Percentiles rank a stretch among this genome's conserved stretches.
Conservation (phyloP, 2,113 vertebrate species). For the Xiphophorus hellerii region DNA sequence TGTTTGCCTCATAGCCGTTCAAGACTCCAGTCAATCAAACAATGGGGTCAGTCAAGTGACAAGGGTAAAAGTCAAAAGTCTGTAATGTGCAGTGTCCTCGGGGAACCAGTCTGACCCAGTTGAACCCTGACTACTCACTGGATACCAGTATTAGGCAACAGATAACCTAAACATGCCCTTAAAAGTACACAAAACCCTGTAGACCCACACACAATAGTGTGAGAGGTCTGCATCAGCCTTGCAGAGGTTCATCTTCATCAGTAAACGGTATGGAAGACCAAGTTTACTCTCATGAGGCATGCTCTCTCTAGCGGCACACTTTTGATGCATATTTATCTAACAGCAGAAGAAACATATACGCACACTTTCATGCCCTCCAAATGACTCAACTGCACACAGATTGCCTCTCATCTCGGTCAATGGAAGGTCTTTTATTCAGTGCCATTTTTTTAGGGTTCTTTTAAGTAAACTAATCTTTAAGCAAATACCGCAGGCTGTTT, state of each 20-base stretch:
- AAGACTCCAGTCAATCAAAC: slow-evolving; percentile 20
- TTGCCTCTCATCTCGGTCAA: slow-evolving; percentile 73
- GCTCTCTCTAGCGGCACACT: slow-evolving; percentile 41
- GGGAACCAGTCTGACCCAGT: slow-evolving; percentile 27
- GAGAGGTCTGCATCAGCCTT: neutral
- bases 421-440: slow-evolving; percentile 53
- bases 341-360: slow-evolving; percentile 20
- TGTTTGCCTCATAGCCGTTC: slow-evolving; percentile 7
- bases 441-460: slow-evolving; percentile 57
- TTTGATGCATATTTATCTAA: slow-evolving; percentile 63
- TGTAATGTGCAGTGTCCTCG: slow-evolving; percentile 17
- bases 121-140: slow-evolving; percentile 30
- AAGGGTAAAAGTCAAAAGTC: slow-evolving; percentile 18
- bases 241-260: slow-evolving; percentile 46
- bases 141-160: slow-evolving; percentile 26
- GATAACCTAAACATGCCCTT: slow-evolving; percentile 32
- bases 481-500: slow-evolving; percentile 77
- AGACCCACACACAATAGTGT: slow-evolving; percentile 6
- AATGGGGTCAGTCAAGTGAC: slow-evolving; percentile 15
- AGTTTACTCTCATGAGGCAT: slow-evolving; percentile 50
- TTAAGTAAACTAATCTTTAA: slow-evolving; percentile 83
- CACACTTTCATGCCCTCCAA: slow-evolving; percentile 6
- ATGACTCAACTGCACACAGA: slow-evolving; percentile 55
- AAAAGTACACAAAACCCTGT: slow-evolving; percentile 30
- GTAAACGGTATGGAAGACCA: slow-evolving; percentile 65